Percentiles rank a stretch among this genome's conserved stretches.
These are phyloP conservation scores for Phasianus colchicus DNA, from an alignment of 2,113 vertebrate genomes.

Conservation along the genomic window DNA sequence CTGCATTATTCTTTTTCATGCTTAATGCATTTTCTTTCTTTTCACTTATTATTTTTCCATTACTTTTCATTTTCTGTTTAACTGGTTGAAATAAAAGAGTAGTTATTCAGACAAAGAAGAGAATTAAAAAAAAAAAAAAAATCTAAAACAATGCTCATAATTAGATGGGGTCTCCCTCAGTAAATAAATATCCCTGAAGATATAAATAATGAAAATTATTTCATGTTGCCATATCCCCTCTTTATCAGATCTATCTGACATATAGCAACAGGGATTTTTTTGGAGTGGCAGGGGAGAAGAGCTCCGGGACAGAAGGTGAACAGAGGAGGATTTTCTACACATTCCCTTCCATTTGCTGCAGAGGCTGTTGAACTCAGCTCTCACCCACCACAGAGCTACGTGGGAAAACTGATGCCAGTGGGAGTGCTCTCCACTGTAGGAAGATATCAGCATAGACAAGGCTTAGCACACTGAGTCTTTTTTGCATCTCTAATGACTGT, in stretches of 20 bases:
- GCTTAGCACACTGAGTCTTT: neutral
- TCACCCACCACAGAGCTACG: neutral
- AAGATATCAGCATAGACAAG: neutral
- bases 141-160: neutral
- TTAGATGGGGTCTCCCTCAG: neutral
- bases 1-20: neutral
- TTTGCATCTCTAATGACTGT: neutral
- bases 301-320: neutral
- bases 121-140: neutral
- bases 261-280: neutral
- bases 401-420: neutral
- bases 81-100: neutral
- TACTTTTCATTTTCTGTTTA: neutral
- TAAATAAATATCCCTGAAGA: neutral
- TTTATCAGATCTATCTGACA: neutral
- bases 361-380: neutral
- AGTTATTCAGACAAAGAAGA: neutral
- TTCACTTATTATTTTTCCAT: neutral
- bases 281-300: neutral
- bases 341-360: accelerated
- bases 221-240: neutral
- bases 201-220: neutral
- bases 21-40: neutral
- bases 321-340: neutral
- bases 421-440: neutral